Evolutionary conservation across 2,888 invertebrate species (phyloP), one percentile per base, ranked within the genome.

Genomic region (Noctua comes): DNA sequence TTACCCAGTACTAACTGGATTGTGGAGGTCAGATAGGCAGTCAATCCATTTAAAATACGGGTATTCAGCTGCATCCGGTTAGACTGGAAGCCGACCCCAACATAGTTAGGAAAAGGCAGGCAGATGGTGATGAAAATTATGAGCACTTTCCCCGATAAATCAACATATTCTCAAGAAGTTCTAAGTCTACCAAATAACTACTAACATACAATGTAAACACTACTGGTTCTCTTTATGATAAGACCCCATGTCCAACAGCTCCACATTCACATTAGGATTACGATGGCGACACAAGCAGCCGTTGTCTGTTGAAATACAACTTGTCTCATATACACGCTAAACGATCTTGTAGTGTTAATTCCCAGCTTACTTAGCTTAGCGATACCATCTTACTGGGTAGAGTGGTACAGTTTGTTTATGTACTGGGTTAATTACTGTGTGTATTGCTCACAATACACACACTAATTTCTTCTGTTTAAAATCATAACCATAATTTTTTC

Each of bases 281-380:
- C 6, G 13, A 36, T 24, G 48, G 73, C 43, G 18, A 68, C 73
- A 64, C 40, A 46, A 59, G 11, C n/a, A 54, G 24, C n/a, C 68
- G 18, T 21, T 66, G 36, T 77, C 51, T 31, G 51, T 71, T 54
- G 81, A 81, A 64, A 77, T 71, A 72, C 31, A 36, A 62, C 68
- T 59, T 59, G 48, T 64, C 66, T 83, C 54, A 36, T 46, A 68
- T 36, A 66, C 27, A 10, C n/a, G 10, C 18, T 64, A 74, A 84
- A 80, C 72, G 40, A 46, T 69, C 36, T 82, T 72, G 66, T 31
- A 68, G 75, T 59, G 83, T 46, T 83, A 75, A 83, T 79, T 27
- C 75, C 57, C 18, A 46, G 64, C 46, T 82, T 79, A 24, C 72
- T 83, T 78, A 73, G 73, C 69, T 81, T 51, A 65, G 79, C 16